Conservation (phyloP, 2,888 invertebrate genomes). For the Cataglyphis livida region DNA sequence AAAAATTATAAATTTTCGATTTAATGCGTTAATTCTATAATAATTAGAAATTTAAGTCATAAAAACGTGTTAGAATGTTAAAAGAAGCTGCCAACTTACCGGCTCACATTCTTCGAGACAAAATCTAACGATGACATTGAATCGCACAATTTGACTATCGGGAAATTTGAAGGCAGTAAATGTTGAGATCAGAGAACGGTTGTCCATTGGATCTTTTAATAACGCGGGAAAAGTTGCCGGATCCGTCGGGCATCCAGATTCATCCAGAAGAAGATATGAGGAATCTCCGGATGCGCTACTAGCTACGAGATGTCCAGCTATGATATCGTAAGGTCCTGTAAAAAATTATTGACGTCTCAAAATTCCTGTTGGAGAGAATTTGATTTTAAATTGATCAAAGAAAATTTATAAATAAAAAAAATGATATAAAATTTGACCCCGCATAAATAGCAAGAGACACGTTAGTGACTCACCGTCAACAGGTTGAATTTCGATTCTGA, state of each 20-base stretch:
- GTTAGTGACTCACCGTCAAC: constrained; percentile 85
- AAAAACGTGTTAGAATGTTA: not conserved
- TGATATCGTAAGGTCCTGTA: constrained; percentile 88
- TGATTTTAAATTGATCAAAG: not conserved
- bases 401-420: not conserved
- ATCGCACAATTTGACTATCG: constrained; percentile 92
- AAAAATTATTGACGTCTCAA: constrained; percentile 15
- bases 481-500: constrained; percentile 88
- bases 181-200: constrained; percentile 86
- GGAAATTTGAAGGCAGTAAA: constrained; percentile 96
- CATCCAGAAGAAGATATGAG: constrained; percentile 91
- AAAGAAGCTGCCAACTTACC: constrained; percentile 83
- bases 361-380: not conserved
- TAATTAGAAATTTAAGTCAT: not conserved
- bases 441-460: not conserved
- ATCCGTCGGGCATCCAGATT: constrained; percentile 93
- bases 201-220: constrained; percentile 80
- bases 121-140: constrained; percentile 93
- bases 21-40: not conserved
- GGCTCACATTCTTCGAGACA: constrained; percentile 90
- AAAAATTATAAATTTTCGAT: not conserved
- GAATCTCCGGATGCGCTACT: constrained; percentile 92
- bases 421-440: not conserved
- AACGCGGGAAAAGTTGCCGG: constrained; percentile 88
- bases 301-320: constrained; percentile 92